Evolutionary conservation across 2,888 invertebrate genomes (phyloP).

Genomic region (Cephus rjabovi): DNA sequence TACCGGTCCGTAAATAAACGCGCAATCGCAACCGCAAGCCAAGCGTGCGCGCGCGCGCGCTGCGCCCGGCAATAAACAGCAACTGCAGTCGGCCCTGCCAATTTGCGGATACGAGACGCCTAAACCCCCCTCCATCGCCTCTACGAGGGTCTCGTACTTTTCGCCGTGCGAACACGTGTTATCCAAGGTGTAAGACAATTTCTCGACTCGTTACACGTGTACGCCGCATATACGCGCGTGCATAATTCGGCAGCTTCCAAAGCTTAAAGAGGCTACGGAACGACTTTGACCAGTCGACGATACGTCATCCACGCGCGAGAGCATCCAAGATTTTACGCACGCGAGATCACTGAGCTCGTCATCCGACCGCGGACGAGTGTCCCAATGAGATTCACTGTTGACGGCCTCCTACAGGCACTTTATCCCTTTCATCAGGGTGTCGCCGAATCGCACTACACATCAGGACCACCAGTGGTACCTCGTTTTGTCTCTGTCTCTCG

Average conservation of each 20-base stretch:
- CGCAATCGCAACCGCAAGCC: conserved; percentile 21
- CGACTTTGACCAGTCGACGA: neutral
- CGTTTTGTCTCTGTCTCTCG: neutral
- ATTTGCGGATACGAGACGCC: neutral
- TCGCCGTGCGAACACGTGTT: neutral
- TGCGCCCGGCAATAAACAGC: neutral
- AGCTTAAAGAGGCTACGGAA: neutral
- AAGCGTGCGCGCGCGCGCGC: neutral
- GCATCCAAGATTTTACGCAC: neutral
- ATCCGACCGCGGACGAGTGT: neutral
- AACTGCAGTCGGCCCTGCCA: neutral
- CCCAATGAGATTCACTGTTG: neutral
- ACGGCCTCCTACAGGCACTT: neutral
- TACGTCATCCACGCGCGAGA: neutral
- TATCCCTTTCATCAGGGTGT: neutral
- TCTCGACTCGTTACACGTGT: neutral
- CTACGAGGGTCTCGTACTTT: neutral
- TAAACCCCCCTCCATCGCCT: neutral
- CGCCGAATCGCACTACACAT: neutral
- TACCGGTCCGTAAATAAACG: conserved; percentile 38
- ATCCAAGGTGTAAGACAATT: neutral
- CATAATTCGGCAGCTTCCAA: neutral
- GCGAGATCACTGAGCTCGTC: neutral
- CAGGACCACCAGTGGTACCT: neutral
- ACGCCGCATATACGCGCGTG: neutral